phyloP scores from a whole-genome alignment of 1,140 invertebrate genomes.

The Brachionus manjavacas region DNA sequence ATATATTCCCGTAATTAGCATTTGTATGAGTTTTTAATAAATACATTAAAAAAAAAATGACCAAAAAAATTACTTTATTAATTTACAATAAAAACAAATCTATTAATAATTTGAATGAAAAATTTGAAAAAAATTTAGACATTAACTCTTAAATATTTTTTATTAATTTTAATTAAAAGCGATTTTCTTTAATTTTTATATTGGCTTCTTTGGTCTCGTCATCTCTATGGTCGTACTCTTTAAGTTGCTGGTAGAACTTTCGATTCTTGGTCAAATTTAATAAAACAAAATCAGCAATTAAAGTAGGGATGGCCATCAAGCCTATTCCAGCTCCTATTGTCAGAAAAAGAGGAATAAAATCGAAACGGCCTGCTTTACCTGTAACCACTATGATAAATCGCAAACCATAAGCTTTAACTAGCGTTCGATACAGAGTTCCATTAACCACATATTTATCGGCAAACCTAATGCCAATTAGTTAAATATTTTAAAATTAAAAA shows the following conservation, averaged over 20 bases:
- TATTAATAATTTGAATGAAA: background rate
- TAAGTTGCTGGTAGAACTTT: conserved; percentile 25
- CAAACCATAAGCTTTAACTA: conserved; percentile 49
- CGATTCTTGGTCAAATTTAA: conserved; percentile 29
- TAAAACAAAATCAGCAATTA: conserved; percentile 39
- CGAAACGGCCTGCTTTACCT: conserved; percentile 43
- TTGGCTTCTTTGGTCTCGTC: background rate
- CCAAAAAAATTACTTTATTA: no score
- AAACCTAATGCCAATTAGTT: conserved; percentile 50
- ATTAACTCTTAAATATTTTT: no score
- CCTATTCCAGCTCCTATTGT: conserved; percentile 55
- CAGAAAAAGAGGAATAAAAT: conserved; percentile 47
- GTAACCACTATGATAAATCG: conserved; percentile 43
- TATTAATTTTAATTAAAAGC: background rate
- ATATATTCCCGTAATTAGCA: no score
- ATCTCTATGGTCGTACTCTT: conserved; percentile 18
- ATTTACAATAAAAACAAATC: no score
- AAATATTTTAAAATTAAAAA: conserved; percentile 27
- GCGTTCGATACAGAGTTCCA: conserved; percentile 55
- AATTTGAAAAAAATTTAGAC: background rate
- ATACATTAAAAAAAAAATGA: no score
- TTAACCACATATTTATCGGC: conserved; percentile 55
- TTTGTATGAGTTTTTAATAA: no score
- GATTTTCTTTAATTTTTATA: background rate
- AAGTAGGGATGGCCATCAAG: conserved; percentile 13